Conservation (phyloP, 2,113 vertebrate genomes). For the Leucopsar rothschildi region DNA sequence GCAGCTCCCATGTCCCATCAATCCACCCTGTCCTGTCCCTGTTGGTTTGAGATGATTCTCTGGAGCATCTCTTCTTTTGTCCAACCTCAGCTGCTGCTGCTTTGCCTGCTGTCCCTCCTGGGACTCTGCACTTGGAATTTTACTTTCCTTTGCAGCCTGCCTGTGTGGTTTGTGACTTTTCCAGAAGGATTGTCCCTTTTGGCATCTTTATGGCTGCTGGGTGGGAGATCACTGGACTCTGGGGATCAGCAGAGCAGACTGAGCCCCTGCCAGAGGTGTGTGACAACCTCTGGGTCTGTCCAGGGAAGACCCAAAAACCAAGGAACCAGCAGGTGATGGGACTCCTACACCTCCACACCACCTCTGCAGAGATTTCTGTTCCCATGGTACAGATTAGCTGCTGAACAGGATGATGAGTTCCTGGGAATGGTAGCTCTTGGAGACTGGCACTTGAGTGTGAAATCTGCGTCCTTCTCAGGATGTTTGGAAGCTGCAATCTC, state of each 20-base stretch:
- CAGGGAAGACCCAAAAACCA: not conserved
- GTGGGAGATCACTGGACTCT: rapidly evolving
- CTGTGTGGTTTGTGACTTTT: not conserved
- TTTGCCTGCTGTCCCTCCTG: not conserved
- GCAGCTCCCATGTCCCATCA: rapidly evolving
- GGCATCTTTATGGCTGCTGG: not conserved
- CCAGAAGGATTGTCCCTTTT: not conserved
- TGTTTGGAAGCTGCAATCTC: not conserved
- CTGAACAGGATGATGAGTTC: not conserved
- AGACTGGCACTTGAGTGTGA: not conserved
- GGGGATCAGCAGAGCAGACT: not conserved
- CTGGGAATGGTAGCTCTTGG: not conserved
- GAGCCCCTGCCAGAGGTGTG: not conserved
- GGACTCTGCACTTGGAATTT: not conserved
- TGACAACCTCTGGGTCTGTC: not conserved
- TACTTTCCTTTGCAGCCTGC: not conserved
- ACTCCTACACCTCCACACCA: not conserved
- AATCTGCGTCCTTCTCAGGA: not conserved
- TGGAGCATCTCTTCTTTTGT: not conserved
- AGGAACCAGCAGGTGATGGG: not conserved
- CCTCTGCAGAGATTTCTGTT: not conserved
- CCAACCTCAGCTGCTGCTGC: not conserved
- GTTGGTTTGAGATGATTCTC: not conserved
- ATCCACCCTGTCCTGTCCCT: rapidly evolving
- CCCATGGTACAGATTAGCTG: not conserved